Percentiles rank a stretch among this genome's conserved stretches.
These are phyloP conservation scores for Diogma glabrata DNA, from an alignment of 2,888 invertebrate genomes.

Conservation along the genomic window DNA sequence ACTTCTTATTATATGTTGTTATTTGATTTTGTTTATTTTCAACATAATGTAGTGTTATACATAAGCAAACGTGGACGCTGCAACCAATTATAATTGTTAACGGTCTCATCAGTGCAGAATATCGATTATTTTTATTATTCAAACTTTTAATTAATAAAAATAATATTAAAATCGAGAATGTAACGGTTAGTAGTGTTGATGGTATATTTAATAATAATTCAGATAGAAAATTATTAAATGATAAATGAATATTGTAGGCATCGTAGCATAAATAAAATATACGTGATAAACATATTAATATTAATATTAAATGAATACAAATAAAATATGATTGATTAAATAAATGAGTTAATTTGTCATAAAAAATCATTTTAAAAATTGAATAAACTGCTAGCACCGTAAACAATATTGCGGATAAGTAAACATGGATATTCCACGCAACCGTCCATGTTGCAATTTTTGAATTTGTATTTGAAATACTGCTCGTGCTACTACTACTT, in stretches of 20 bases:
- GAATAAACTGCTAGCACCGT: slow-evolving; percentile 74
- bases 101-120: slow-evolving; percentile 61
- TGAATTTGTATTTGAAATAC: slow-evolving; percentile 8
- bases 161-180: slow-evolving; percentile 76
- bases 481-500: slow-evolving; percentile 19
- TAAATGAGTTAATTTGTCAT: slow-evolving; percentile 75
- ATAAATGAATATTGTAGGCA: slow-evolving; percentile 78
- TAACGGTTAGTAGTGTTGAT: slow-evolving; percentile 77
- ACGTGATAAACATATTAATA: slow-evolving; percentile 67
- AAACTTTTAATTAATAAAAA: slow-evolving; percentile 73
- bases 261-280: slow-evolving; percentile 85
- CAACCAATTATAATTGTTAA: slow-evolving; percentile 68
- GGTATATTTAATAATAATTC: slow-evolving; percentile 75
- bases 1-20: slow-evolving; percentile 29
- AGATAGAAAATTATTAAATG: slow-evolving; percentile 65
- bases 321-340: slow-evolving; percentile 82
- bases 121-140: slow-evolving; percentile 59
- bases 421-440: slow-evolving; percentile 87
- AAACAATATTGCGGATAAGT: slow-evolving; percentile 74
- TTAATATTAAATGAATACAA: slow-evolving; percentile 69
- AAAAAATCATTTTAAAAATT: slow-evolving; percentile 73
- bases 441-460: slow-evolving; percentile 54
- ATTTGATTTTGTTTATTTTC: slow-evolving; percentile 40
- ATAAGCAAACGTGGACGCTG: slow-evolving; percentile 64
- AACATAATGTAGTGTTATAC: slow-evolving; percentile 70